phyloP scores from a whole-genome alignment of 2,113 vertebrate genomes.

The Capreolus pygargus region DNA sequence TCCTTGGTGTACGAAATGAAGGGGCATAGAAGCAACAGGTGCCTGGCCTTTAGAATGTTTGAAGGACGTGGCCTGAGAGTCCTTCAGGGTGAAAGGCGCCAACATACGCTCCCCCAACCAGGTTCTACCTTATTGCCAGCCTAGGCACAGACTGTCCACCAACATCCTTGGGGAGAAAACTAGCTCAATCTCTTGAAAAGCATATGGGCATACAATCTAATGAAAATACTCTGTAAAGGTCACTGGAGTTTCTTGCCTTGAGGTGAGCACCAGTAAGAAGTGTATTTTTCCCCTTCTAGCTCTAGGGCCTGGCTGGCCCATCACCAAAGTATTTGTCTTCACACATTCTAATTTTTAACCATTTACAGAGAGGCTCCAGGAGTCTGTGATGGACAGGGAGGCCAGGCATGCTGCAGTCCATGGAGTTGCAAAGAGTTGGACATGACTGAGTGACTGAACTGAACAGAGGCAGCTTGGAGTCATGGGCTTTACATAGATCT shows the following conservation, averaged over 20 bases:
- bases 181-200: not conserved
- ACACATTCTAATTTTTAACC: not conserved
- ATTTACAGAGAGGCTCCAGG: not conserved
- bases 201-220: not conserved
- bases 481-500: not conserved
- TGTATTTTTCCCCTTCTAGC: not conserved
- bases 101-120: fast-evolving
- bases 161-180: too few species aligned
- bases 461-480: not conserved
- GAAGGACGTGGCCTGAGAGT: not conserved
- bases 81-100: not conserved
- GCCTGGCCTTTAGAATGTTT: fast-evolving
- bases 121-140: not conserved
- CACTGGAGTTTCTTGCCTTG: not conserved
- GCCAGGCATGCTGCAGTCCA: not conserved
- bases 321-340: not conserved
- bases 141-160: too few species aligned
- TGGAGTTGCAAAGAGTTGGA: not conserved
- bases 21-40: not conserved
- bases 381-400: not conserved
- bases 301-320: not conserved
- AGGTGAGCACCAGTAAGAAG: not conserved
- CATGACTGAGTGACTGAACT: not conserved
- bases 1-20: fast-evolving
- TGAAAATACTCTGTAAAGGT: not conserved